Evolutionary conservation across 2,113 vertebrate genomes (phyloP).

Genomic region (Acrocephalus kingi): DNA sequence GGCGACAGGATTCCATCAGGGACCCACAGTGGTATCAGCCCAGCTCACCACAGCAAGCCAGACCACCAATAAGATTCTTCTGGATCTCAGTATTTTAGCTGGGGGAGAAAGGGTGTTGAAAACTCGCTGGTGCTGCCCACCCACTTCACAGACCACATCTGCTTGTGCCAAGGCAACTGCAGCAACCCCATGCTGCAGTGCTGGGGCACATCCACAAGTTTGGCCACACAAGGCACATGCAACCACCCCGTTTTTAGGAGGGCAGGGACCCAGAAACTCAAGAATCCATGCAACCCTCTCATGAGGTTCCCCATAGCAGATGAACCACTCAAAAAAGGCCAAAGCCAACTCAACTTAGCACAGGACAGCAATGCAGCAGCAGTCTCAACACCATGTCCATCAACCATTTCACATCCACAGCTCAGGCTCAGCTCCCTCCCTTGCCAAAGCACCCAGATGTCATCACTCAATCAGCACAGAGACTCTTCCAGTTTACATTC

Average conservation of each 20-base stretch:
- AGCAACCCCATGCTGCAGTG: accelerated
- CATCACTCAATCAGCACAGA: accelerated
- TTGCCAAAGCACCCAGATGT: not conserved
- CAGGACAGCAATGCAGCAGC: not conserved
- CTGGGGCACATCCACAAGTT: not conserved
- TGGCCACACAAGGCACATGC: accelerated
- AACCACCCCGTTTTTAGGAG: not conserved
- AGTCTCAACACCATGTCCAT: not conserved
- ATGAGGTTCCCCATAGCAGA: accelerated
- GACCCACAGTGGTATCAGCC: not conserved
- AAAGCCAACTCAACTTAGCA: not conserved
- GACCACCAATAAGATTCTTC: not conserved
- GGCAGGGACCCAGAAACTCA: not conserved
- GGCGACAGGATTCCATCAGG: not conserved
- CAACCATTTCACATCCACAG: accelerated
- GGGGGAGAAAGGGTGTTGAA: not conserved
- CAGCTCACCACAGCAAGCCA: not conserved
- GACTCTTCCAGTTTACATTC: not conserved
- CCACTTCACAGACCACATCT: not conserved
- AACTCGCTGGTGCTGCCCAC: not conserved
- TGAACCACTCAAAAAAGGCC: not conserved
- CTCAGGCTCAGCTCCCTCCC: no score
- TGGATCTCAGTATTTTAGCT: not conserved
- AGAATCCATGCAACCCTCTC: not conserved
- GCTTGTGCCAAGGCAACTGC: not conserved